phyloP scores from a whole-genome alignment of 2,113 vertebrate species.

The Kryptolebias marmoratus region DNA sequence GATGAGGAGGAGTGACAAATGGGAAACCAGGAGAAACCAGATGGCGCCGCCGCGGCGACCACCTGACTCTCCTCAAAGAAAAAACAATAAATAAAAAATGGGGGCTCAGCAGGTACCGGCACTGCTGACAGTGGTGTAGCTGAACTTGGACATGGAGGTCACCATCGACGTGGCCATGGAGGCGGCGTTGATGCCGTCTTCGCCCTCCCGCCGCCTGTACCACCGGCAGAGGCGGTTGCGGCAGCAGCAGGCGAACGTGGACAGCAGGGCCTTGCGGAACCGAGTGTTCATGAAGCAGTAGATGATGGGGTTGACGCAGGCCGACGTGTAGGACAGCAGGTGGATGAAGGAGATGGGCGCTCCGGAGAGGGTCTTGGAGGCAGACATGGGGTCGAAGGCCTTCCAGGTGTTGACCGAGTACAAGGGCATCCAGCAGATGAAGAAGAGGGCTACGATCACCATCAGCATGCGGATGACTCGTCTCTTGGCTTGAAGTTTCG shows the following conservation, averaged over 20 bases:
- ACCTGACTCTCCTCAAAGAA: not conserved
- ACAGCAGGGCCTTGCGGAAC: slow-evolving; percentile 87
- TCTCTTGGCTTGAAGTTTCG: slow-evolving; percentile 90
- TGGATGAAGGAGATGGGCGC: slow-evolving; percentile 96
- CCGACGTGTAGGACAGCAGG: slow-evolving; percentile 88
- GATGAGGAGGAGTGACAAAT: slow-evolving; percentile 35
- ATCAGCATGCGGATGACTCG: slow-evolving; percentile 94
- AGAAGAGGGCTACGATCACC: slow-evolving; percentile 93
- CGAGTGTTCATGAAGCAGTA: slow-evolving; percentile 99
- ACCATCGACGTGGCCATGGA: slow-evolving; percentile 82
- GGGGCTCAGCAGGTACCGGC: slow-evolving; percentile 79
- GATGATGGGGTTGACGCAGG: slow-evolving; percentile 93
- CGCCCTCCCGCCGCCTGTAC: slow-evolving; percentile 61
- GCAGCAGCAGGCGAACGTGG: slow-evolving; percentile 84
- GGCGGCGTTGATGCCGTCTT: slow-evolving; percentile 68
- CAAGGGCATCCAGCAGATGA: slow-evolving; percentile 94
- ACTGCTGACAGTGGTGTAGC: slow-evolving; percentile 93
- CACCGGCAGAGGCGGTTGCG: slow-evolving; percentile 54
- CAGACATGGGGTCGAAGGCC: slow-evolving; percentile 84
- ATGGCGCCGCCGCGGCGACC: slow-evolving; percentile 10
- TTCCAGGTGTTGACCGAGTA: slow-evolving; percentile 93
- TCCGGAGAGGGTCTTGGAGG: slow-evolving; percentile 82
- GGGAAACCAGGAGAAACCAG: slow-evolving; percentile 11
- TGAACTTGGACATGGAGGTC: slow-evolving; percentile 88
- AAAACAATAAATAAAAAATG: too few species aligned